phyloP scores from a whole-genome alignment of 1,140 invertebrate genomes.

The Philopotamus ludificatus region DNA sequence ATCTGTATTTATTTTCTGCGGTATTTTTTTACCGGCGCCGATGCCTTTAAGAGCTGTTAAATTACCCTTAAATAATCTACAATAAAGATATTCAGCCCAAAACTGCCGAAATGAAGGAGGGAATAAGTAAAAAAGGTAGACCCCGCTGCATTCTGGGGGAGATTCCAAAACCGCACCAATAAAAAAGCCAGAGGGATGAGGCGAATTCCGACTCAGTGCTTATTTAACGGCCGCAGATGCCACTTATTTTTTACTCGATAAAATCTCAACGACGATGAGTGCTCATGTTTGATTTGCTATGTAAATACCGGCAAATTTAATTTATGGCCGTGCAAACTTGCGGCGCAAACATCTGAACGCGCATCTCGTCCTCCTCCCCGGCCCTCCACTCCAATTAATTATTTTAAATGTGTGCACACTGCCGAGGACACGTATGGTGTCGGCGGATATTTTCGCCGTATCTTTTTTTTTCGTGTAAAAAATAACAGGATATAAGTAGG shows the following conservation, averaged over 20 bases:
- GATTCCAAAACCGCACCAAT: constrained; percentile 14
- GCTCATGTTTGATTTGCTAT: no score
- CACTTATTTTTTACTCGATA: constrained; percentile 28
- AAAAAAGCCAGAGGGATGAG: constrained; percentile 23
- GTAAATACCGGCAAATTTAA: no score
- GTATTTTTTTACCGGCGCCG: neutral
- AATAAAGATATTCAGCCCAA: constrained; percentile 29
- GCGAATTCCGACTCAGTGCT: constrained; percentile 18
- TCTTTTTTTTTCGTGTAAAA: no score
- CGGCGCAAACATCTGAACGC: no score
- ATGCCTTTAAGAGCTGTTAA: constrained; percentile 9
- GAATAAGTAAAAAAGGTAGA: constrained; percentile 23
- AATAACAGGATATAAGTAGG: no score
- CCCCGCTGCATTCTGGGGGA: constrained; percentile 15
- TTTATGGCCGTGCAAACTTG: no score
- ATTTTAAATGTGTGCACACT: no score
- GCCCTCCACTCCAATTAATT: no score
- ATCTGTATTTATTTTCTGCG: neutral
- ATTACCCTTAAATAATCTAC: constrained; percentile 26
- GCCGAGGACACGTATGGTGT: no score
- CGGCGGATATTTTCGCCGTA: no score
- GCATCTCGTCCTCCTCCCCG: no score
- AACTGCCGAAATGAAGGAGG: constrained; percentile 2
- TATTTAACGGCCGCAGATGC: constrained; percentile 25
- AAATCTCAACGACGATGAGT: constrained; percentile 2